phyloP scores from a whole-genome alignment of 1,140 invertebrate species.

The Drosophila neocordata region DNA sequence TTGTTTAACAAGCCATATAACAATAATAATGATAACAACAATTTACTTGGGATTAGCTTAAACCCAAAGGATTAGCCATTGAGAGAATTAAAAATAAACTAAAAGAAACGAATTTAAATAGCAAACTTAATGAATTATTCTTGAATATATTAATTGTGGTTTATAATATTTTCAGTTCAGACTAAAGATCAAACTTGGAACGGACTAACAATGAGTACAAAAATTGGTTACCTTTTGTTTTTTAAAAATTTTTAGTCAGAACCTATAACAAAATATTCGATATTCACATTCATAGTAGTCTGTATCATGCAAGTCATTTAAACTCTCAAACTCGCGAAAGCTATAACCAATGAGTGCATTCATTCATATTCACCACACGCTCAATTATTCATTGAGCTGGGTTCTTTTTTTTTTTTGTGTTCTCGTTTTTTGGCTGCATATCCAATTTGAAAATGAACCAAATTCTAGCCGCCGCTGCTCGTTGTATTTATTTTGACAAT shows the following conservation, averaged over 20 bases:
- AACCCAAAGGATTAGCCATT: background rate
- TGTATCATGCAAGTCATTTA: background rate
- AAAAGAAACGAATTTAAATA: background rate
- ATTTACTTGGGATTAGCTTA: constrained; percentile 59
- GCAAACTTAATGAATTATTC: background rate
- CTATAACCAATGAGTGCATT: constrained; percentile 29
- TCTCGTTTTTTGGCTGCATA: constrained; percentile 20
- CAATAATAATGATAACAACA: constrained; percentile 49
- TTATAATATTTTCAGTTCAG: background rate
- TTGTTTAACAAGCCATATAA: constrained; percentile 35
- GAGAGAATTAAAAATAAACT: background rate
- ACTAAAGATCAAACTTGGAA: too few species aligned
- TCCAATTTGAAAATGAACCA: constrained; percentile 63
- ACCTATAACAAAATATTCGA: background rate
- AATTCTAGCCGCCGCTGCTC: constrained; percentile 48
- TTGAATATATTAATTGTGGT: background rate
- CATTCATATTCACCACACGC: constrained; percentile 57
- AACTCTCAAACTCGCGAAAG: background rate
- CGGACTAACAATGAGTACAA: too few species aligned
- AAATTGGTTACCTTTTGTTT: too few species aligned
- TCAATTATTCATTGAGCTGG: constrained; percentile 60
- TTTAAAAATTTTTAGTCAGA: too few species aligned
- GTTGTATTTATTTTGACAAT: constrained; percentile 58
- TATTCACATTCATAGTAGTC: background rate
- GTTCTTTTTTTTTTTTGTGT: background rate